Evolutionary conservation across 2,113 vertebrate genomes (phyloP).

Genomic region (Erinaceus europaeus): DNA sequence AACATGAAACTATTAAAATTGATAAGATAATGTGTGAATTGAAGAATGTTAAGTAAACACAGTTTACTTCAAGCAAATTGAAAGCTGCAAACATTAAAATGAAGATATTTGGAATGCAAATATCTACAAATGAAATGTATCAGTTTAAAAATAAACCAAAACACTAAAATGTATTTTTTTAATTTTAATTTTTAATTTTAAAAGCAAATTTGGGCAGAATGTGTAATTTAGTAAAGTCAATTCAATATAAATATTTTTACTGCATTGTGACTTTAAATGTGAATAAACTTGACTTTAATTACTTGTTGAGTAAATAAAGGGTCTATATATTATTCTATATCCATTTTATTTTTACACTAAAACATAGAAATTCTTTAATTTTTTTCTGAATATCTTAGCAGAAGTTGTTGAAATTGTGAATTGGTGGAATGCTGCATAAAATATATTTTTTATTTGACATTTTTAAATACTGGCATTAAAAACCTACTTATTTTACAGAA

Average conservation of each 20-base stretch:
- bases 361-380: too few relatives aligned
- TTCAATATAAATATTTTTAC: too few relatives aligned
- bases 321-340: not conserved
- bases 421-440: not conserved
- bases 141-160: too few relatives aligned
- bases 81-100: too few relatives aligned
- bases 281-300: not conserved
- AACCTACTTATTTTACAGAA: not conserved
- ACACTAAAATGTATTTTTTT: too few relatives aligned
- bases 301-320: not conserved
- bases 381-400: not conserved
- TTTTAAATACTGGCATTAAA: not conserved
- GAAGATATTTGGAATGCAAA: too few relatives aligned
- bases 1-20: not conserved
- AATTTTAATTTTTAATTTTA: too few relatives aligned
- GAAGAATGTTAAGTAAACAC: not conserved
- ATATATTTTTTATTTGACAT: conserved; percentile 3
- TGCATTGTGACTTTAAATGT: not conserved
- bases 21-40: not conserved
- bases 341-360: too few relatives aligned
- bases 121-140: too few relatives aligned
- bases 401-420: not conserved
- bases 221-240: not conserved
- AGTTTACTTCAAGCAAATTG: not conserved
- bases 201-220: too few relatives aligned